Percentiles rank a stretch among this genome's conserved stretches.
These are phyloP conservation scores for Aproaerema taeniolella DNA, from an alignment of 2,888 invertebrate genomes.

Conservation along the genomic window DNA sequence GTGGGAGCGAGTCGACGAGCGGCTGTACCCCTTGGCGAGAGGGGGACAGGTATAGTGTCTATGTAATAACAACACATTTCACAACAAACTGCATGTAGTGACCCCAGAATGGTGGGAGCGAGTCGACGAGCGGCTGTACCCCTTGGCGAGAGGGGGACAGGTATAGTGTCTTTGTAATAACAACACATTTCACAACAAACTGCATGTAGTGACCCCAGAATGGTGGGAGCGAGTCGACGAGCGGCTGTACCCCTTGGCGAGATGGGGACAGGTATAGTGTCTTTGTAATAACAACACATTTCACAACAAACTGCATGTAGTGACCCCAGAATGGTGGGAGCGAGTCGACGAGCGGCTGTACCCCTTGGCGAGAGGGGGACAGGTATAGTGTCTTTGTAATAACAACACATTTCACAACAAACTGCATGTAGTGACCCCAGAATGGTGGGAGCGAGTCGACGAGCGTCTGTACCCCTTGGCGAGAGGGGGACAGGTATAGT, in stretches of 20 bases:
- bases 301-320: slow-evolving; percentile 83
- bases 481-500: slow-evolving; percentile 63
- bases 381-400: no score
- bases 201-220: slow-evolving; percentile 91
- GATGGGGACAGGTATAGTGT: slow-evolving; percentile 65
- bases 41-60: slow-evolving; percentile 67
- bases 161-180: no score
- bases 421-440: slow-evolving; percentile 89
- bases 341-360: slow-evolving; percentile 89
- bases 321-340: slow-evolving; percentile 98
- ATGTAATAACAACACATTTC: no score
- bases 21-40: slow-evolving; percentile 83
- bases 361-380: slow-evolving; percentile 78
- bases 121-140: slow-evolving; percentile 89
- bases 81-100: slow-evolving; percentile 84
- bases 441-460: slow-evolving; percentile 97
- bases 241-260: slow-evolving; percentile 84
- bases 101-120: slow-evolving; percentile 98
- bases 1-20: slow-evolving; percentile 95
- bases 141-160: slow-evolving; percentile 77
- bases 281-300: no score
- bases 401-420: no score
- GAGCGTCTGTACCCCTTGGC: slow-evolving; percentile 88
- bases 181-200: no score
- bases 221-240: slow-evolving; percentile 98